Percentiles rank a stretch among this genome's conserved stretches.
Conservation (phyloP, 2,888 invertebrate genomes). For the Pharmacophagus antenor region DNA sequence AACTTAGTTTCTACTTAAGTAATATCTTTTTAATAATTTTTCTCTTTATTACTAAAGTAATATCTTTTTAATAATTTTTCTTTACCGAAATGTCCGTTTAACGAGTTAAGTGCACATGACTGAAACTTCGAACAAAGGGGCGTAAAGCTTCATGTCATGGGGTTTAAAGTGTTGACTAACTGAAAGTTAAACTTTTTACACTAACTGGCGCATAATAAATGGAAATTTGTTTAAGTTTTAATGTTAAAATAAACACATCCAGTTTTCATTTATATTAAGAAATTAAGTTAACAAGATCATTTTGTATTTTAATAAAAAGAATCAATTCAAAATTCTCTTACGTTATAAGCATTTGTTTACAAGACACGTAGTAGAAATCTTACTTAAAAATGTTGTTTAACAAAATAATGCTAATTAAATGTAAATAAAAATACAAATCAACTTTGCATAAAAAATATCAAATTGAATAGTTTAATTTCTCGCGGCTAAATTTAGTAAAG, state of each 20-base stretch:
- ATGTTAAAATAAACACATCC: neutral
- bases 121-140: slow-evolving; percentile 6
- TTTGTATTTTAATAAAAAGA: neutral
- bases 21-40: too few relatives aligned
- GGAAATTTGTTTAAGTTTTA: neutral
- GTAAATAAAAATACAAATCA: too few relatives aligned
- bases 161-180: slow-evolving; percentile 1
- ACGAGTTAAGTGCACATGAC: slow-evolving; percentile 1
- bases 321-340: neutral
- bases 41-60: neutral
- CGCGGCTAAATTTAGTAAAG: too few relatives aligned
- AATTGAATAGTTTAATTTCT: too few relatives aligned
- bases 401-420: too few relatives aligned
- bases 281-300: neutral
- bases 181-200: neutral
- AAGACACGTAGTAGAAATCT: too few relatives aligned
- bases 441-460: too few relatives aligned
- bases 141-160: neutral
- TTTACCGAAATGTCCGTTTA: neutral
- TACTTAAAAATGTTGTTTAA: too few relatives aligned
- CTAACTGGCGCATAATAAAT: neutral
- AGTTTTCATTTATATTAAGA: neutral
- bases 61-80: neutral
- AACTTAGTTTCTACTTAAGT: too few relatives aligned
- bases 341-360: neutral